A percentile compares a stretch with the other conserved stretches of the same genome.
phyloP scores from a whole-genome alignment of 2,113 vertebrate species.

The Camelus bactrianus region DNA sequence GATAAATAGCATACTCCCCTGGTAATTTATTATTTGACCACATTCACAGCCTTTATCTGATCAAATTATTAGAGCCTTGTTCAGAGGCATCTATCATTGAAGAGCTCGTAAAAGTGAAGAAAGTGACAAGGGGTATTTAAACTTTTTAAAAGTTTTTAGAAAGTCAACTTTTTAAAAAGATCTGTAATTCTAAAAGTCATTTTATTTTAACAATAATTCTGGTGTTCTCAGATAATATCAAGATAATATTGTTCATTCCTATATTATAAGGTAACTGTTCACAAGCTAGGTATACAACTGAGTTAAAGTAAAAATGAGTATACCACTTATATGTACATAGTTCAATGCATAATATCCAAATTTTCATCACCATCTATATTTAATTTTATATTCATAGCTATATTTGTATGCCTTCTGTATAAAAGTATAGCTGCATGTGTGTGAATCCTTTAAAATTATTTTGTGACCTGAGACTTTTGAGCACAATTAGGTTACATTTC shows the following conservation, averaged over 20 bases:
- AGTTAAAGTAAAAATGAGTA: constrained; percentile 61
- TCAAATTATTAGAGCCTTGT: neutral
- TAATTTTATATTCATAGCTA: neutral
- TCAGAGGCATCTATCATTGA: neutral
- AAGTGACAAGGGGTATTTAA: neutral
- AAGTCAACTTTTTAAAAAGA: constrained; percentile 61
- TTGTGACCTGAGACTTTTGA: neutral
- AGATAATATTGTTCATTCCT: constrained; percentile 64
- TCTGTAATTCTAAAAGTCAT: constrained; percentile 63
- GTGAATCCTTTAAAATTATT: neutral
- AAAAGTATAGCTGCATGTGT: neutral
- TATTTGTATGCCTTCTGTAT: neutral
- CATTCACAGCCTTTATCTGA: neutral
- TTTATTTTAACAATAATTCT: constrained; percentile 75
- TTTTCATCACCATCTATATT: neutral
- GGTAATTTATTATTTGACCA: constrained; percentile 19
- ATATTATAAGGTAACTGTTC: constrained; percentile 54
- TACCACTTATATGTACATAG: neutral
- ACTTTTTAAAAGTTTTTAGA: constrained; percentile 1
- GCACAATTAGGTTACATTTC: constrained; percentile 24
- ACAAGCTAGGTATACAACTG: constrained; percentile 43
- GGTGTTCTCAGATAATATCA: constrained; percentile 72
- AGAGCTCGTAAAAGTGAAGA: neutral
- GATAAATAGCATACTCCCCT: neutral
- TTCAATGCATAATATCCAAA: neutral